Percentiles rank a stretch among this genome's conserved stretches.
Conservation (phyloP, 2,888 invertebrate genomes). For the Polylopha cassiicola region DNA sequence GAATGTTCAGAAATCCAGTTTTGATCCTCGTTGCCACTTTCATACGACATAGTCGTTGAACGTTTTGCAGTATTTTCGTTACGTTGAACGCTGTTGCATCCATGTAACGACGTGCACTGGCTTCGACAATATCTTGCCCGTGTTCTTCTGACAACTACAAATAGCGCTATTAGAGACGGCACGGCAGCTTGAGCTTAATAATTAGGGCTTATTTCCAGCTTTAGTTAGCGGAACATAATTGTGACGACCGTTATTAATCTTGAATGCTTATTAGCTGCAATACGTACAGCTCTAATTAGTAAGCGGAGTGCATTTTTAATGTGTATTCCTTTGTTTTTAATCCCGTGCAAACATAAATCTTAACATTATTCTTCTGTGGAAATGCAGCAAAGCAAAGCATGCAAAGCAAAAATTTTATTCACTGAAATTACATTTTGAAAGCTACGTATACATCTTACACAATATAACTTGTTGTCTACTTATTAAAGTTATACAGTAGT, state of each 20-base stretch:
- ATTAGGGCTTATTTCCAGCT: conserved; percentile 21
- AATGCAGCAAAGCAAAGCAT: no score
- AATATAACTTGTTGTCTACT: no score
- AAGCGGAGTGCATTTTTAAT: no score
- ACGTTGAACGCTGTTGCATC: conserved; percentile 25
- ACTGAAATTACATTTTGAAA: no score
- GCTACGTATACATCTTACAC: no score
- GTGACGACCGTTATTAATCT: conserved; percentile 16
- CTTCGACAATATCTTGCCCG: conserved; percentile 24
- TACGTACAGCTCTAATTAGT: no score
- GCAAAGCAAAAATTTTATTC: no score
- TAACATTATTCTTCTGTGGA: no score
- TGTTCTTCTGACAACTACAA: conserved; percentile 24
- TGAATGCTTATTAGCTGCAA: conserved; percentile 6
- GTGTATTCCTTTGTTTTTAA: no score
- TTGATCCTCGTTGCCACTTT: conserved; percentile 13
- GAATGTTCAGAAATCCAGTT: conserved; percentile 10
- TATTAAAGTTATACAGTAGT: no score
- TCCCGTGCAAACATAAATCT: no score
- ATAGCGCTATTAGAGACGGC: conserved; percentile 21
- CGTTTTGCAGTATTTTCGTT: conserved; percentile 23
- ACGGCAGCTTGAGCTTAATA: conserved; percentile 21
- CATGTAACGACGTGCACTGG: conserved; percentile 24
- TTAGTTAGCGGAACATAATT: conserved; percentile 19
- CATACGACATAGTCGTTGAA: conserved; percentile 11